phyloP scores from a whole-genome alignment of 2,888 invertebrate genomes.

The Iphiclides podalirius region DNA sequence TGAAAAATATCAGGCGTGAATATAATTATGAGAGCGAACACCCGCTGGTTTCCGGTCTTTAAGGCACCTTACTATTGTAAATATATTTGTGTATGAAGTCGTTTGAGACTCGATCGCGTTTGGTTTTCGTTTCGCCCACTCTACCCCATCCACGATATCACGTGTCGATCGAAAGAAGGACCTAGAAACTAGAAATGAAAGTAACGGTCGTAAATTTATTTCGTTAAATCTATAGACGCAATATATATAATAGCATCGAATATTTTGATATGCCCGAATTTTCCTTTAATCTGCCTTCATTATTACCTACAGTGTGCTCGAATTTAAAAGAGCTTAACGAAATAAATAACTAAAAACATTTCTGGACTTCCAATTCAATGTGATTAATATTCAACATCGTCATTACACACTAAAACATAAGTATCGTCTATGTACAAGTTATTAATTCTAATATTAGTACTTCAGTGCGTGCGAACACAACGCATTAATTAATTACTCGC shows the following conservation, averaged over 20 bases:
- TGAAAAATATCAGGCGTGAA: constrained; percentile 76
- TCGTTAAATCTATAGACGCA: too few relatives aligned
- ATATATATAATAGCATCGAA: too few relatives aligned
- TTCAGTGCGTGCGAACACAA: constrained; percentile 10
- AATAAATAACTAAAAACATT: not conserved
- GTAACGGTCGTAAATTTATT: constrained; percentile 2
- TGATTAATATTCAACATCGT: constrained; percentile 2
- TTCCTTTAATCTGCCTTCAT: too few relatives aligned
- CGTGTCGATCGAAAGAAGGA: constrained; percentile 5
- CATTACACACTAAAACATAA: constrained; percentile 14
- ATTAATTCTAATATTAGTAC: constrained; percentile 9
- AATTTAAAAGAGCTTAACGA: not conserved
- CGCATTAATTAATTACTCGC: constrained; percentile 7
- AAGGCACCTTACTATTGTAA: constrained; percentile 50
- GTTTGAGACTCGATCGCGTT: constrained; percentile 25
- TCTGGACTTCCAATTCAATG: not conserved
- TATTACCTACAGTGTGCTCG: too few relatives aligned
- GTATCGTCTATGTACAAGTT: constrained; percentile 10
- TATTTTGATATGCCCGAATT: too few relatives aligned
- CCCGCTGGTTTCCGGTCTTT: constrained; percentile 73
- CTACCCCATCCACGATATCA: too few relatives aligned
- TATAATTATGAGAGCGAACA: constrained; percentile 74
- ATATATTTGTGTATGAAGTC: constrained; percentile 9
- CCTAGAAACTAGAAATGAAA: constrained; percentile 18
- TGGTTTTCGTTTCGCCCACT: too few relatives aligned